Base-by-base conservation (phyloP, 2,888 invertebrate genomes). In the Melieria omissa region DNA sequence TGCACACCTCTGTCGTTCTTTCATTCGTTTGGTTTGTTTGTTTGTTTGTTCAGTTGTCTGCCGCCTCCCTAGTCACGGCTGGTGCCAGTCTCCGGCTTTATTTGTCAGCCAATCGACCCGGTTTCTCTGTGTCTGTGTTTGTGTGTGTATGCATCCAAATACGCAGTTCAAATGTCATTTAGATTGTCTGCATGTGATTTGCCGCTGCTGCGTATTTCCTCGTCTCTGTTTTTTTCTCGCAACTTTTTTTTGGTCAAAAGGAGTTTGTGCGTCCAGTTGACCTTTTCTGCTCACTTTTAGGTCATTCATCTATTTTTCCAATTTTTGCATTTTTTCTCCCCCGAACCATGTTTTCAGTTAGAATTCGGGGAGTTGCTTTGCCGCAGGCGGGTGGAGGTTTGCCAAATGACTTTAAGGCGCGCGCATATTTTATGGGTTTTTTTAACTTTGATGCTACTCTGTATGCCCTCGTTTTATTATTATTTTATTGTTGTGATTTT, bases 151-250 rank as follows among this genome's bases (percentile, higher is more conserved):
- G 45, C 49, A 61, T 69, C 49, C 60, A 14, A n/a, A 41, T n/a
- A 60, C 60, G n/a, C 45, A 67, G 49, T 67, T 67, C 67, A 67
- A 67, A 14, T 60, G 49, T 10, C 49, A 57, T 61, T 62, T 67
- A 55, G 47, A 61, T 66, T 61, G 52, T 65, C 54, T 65, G 65
- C 55, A 29, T 62, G 65, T 65, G 65, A 64, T 71, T 70, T 62
- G 29, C 55, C 54, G 47, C 57, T 66, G 4, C 42, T 46, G 10
- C 12, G 12, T 72, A 9, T 64, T 52, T 29, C 10, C 44, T 29
- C 12, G n/a, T 6, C n/a, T 46, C 3, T 55, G 14, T 16, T 55
- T 7, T n/a, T 14, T 12, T 55, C 16, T 55, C 16, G 8, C 3
- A 61, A 12, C 46, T 14, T n/a, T 12, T 46, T 10, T 5, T 46